Conservation (phyloP, 2,888 invertebrate genomes). For the Synanthedon formicaeformis region DNA sequence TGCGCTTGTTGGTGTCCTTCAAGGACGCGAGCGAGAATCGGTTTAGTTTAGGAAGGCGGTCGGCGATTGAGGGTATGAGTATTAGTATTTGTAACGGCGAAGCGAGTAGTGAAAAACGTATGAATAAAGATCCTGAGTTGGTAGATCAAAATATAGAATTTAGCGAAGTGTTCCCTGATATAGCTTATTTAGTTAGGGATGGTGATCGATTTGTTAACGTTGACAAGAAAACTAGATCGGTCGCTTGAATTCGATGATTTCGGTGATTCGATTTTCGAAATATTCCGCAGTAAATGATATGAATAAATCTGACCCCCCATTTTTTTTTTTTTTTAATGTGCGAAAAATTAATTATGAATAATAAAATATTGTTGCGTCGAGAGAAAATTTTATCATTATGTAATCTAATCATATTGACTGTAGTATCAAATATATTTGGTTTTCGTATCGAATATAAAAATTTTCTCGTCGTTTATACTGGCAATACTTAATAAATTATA, state of each 20-base stretch:
- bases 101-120: conserved; percentile 17
- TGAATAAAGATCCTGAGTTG: conserved; percentile 17
- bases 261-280: neutral
- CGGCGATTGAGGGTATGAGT: conserved; percentile 10
- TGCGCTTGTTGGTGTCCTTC: conserved; percentile 50
- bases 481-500: conserved; percentile 8
- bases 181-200: conserved; percentile 10
- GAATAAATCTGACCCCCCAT: neutral
- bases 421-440: conserved; percentile 11
- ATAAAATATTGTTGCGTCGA: conserved; percentile 8
- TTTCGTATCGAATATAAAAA: neutral
- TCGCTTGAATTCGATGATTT: conserved; percentile 19
- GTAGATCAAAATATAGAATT: conserved; percentile 37
- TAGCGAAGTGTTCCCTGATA: conserved; percentile 47
- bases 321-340: neutral
- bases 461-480: conserved; percentile 7
- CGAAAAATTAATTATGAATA: conserved; percentile 2
- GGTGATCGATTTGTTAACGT: conserved; percentile 4
- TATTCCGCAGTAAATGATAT: neutral
- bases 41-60: conserved; percentile 6
- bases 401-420: conserved; percentile 9
- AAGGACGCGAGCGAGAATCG: conserved; percentile 26
- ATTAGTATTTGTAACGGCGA: conserved; percentile 16
- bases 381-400: conserved; percentile 9
- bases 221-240: conserved; percentile 15